A percentile compares a stretch with the other conserved stretches of the same genome.
These are phyloP conservation scores for Vesta saturnalis DNA, from an alignment of 2,888 invertebrate species.

Conservation along the genomic window DNA sequence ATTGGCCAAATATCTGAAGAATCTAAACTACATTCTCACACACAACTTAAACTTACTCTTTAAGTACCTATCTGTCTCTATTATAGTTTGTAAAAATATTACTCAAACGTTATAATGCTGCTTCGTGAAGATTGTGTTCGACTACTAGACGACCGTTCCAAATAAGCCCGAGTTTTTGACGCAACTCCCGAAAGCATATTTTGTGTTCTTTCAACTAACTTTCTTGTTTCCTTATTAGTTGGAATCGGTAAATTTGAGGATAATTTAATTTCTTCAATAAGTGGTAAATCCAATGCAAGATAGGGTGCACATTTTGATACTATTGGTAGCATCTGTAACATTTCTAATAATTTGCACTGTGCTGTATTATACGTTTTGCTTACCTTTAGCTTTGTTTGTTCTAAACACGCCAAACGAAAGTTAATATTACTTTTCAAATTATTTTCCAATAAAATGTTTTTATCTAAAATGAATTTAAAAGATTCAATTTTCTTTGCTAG, in stretches of 20 bases:
- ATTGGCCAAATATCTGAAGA: too few species aligned
- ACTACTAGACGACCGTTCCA: constrained; percentile 51
- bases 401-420: constrained; percentile 63
- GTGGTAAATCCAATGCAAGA: constrained; percentile 65
- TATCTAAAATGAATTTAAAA: constrained; percentile 46
- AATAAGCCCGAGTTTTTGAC: constrained; percentile 53
- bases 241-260: constrained; percentile 56
- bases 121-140: constrained; percentile 55
- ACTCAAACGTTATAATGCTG: constrained; percentile 53
- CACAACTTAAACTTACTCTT: too few species aligned
- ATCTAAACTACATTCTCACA: too few species aligned
- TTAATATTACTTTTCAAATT: constrained; percentile 66
- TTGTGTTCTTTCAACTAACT: constrained; percentile 50
- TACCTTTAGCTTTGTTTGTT: constrained; percentile 57
- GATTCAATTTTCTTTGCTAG: constrained; percentile 27
- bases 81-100: background rate
- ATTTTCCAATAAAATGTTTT: constrained; percentile 59
- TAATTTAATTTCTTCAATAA: constrained; percentile 62
- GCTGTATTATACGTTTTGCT: background rate
- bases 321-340: constrained; percentile 64
- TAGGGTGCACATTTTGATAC: constrained; percentile 69
- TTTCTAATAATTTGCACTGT: constrained; percentile 7
- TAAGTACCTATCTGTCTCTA: too few species aligned
- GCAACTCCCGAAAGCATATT: constrained; percentile 51
- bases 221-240: constrained; percentile 48